These are phyloP conservation scores for Catocala fraxini DNA, from an alignment of 2,888 invertebrate species.

Conservation along the genomic window DNA sequence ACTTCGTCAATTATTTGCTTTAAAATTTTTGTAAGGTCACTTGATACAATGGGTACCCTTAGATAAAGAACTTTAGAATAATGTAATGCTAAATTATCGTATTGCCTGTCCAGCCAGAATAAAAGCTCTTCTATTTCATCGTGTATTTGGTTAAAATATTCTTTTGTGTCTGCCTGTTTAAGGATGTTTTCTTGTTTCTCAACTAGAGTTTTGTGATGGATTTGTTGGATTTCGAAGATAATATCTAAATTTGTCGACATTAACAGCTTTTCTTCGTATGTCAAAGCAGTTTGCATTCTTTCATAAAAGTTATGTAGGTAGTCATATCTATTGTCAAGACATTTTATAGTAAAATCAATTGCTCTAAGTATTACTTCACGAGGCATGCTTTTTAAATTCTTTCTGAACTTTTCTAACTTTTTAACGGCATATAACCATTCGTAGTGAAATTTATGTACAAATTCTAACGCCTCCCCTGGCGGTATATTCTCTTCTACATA, in stretches of 20 bases:
- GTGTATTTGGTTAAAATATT: conserved; percentile 47
- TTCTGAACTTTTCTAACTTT: conserved; percentile 55
- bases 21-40: conserved; percentile 48
- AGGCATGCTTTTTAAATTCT: conserved; percentile 51
- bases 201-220: conserved; percentile 43
- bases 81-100: conserved; percentile 54
- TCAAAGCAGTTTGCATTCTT: conserved; percentile 23
- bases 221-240: conserved; percentile 52
- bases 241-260: conserved; percentile 47
- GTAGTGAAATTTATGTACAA: conserved; percentile 52
- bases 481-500: conserved; percentile 36
- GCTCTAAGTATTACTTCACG: conserved; percentile 48
- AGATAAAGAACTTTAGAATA: conserved; percentile 48
- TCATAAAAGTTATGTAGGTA: conserved; percentile 42
- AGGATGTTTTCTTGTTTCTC: conserved; percentile 53
- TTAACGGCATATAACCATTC: conserved; percentile 59
- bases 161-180: conserved; percentile 51
- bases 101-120: conserved; percentile 59
- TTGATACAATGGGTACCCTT: conserved; percentile 35
- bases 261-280: conserved; percentile 35
- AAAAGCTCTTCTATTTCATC: conserved; percentile 62
- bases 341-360: conserved; percentile 53
- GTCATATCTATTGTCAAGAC: conserved; percentile 41
- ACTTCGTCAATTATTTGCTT: conserved; percentile 52
- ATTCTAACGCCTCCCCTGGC: conserved; percentile 36